Evolutionary conservation across 2,888 invertebrate genomes (phyloP), one percentile per base, ranked within the genome.

Genomic region (Acleris sparsana): DNA sequence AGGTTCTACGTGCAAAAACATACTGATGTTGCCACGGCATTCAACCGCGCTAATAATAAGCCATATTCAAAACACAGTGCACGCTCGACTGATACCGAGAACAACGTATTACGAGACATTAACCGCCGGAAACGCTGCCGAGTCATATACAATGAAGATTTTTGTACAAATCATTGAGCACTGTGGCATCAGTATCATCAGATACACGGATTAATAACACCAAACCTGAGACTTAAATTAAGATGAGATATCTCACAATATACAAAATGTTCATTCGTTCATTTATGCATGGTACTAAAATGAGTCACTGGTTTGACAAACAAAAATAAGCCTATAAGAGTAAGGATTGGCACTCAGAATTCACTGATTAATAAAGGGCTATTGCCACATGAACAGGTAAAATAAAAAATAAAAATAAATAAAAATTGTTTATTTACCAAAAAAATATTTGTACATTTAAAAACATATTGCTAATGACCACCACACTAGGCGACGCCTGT

Each of bases 91-190:
- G 77, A 81, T 79, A 81, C 78, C 78, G 82, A 82, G 74, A 79
- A 78, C 78, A 80, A 74, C 79, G 76, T 75, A 80, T 79, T 80
- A 80, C 76, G 73, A 84, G 84, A 82, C 80, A 76, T 74, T 85
- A 83, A 87, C 87, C 87, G 87, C 75, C 86, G 89, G 88, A 89
- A 81, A 83, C 79, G 71, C 76, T 75, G 44, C 53, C 64, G n/a
- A 29, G 48, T 46, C 57, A 17, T 17, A 43, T 48, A 59, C 39
- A 55, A 48, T 25, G 13, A 59, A 9, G 33, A 22, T 39, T 53
- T 39, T 59, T 57, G 62, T 57, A 57, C 29, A 51, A 63, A 43
- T 63, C 56, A 56, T 56, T 43, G 51, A 63, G 43, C 49, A 49
- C 55, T n/a, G 7, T 9, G 25, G 39, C 18, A 43, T 56, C 29